Evolutionary conservation across 2,888 invertebrate genomes (phyloP), one percentile per base, ranked within the genome.

Genomic region (Heliconius erato): DNA sequence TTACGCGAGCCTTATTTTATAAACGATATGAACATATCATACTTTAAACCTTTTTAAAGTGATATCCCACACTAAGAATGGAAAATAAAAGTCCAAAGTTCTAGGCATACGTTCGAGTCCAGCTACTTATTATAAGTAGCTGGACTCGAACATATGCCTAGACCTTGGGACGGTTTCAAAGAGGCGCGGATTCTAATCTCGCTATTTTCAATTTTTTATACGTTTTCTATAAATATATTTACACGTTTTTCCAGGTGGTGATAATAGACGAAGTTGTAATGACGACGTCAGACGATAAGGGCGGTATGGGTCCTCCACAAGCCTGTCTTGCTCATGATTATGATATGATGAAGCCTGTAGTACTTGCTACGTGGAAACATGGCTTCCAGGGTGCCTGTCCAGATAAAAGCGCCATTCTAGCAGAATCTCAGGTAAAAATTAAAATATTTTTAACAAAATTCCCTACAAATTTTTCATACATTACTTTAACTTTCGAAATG

Each of bases 381-480:
- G 98, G 98, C 80, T 99, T 99, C 94, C 98, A 99, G 91, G 99
- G 99, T 3, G 98, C 98, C n/a, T 99, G 99, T 90, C 98, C 99
- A 0, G 98, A 98, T 89, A 98, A 98, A 89, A 98, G 98, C 89
- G 98, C 98, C 23, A 98, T 99, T 84, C 94, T 99, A 79, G 98
- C 98, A 0, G 98, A 99, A 90, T 98, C 98, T 3, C 98, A 98
- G 96, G 97, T 96, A 90, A 80, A 80, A 68, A 23, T 49, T n/a
- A 23, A n/a, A 35, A 9, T 67, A 19, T 26, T 23, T 59, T 14
- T 59, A 32, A 54, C 4, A 2, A 35, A 32, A 59, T 63, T 63
- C 1, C 1, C n/a, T 63, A 59, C 2, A 32, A 35, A 35, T 59
- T 23, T 59, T n/a, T 35, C 16, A n/a, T n/a, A 35, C 7, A 32